Evolutionary conservation across 2,113 vertebrate genomes (phyloP).

Genomic region (Lanius ludovicianus): DNA sequence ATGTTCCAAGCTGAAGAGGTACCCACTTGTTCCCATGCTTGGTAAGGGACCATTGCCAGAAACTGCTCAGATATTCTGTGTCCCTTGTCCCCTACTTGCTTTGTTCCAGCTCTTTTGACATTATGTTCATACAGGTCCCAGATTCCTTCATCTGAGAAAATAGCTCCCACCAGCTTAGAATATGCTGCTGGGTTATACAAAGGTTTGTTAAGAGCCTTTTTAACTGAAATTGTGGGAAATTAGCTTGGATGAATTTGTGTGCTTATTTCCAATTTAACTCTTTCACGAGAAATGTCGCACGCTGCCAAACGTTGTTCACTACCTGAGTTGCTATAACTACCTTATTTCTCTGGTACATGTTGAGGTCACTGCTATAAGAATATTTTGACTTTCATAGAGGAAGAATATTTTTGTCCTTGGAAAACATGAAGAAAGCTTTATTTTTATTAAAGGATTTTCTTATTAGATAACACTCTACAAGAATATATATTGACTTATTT

Average conservation of each 20-base stretch:
- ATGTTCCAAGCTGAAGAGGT: not conserved
- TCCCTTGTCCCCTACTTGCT: not conserved
- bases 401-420: not conserved
- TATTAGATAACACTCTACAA: not conserved
- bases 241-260: not conserved
- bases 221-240: not conserved
- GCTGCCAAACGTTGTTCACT: not conserved
- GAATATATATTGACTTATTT: not conserved
- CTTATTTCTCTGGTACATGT: not conserved
- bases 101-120: not conserved
- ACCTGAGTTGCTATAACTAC: not conserved
- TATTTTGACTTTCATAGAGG: not conserved
- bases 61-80: not conserved
- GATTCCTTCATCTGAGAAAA: not conserved
- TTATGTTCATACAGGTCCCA: not conserved
- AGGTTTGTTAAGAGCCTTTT: not conserved
- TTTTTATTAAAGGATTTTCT: not conserved
- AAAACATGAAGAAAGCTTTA: not conserved
- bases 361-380: not conserved
- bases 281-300: not conserved
- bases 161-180: not conserved
- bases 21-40: not conserved
- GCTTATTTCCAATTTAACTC: not conserved
- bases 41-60: not conserved
- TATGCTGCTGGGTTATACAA: not conserved